Percentiles rank a stretch among this genome's conserved stretches.
These are phyloP conservation scores for Pseudopipra pipra DNA, from an alignment of 2,113 vertebrate genomes.

Conservation along the genomic window DNA sequence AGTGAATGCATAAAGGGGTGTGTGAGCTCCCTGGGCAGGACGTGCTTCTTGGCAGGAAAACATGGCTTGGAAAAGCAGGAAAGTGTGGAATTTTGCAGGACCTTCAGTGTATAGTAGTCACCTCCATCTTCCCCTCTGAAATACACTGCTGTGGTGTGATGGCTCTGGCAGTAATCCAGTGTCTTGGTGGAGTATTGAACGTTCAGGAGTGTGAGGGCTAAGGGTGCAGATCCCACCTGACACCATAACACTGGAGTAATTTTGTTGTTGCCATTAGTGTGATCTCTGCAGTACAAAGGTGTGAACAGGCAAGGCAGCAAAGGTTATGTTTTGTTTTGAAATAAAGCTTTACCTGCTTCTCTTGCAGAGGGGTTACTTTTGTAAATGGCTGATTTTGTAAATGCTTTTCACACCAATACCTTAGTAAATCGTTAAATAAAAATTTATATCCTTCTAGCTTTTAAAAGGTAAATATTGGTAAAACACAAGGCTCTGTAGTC, in stretches of 20 bases:
- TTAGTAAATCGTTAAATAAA: neutral
- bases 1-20: neutral
- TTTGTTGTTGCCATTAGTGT: neutral
- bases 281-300: neutral
- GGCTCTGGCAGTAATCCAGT: neutral
- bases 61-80: neutral
- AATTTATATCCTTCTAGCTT: neutral
- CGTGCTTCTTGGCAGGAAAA: neutral
- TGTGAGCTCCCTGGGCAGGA: neutral
- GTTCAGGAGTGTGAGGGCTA: neutral
- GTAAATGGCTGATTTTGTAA: neutral
- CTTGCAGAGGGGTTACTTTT: neutral
- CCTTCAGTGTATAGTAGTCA: neutral
- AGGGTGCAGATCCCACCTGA: neutral
- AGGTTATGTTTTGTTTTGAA: neutral
- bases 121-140: accelerated
- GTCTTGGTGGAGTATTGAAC: neutral
- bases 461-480: neutral
- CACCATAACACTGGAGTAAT: accelerated
- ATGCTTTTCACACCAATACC: neutral
- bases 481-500: neutral
- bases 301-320: neutral
- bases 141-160: neutral
- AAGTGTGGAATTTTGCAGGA: neutral
- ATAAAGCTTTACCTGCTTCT: neutral